These are phyloP conservation scores for Beris chalybata DNA, from an alignment of 2,888 invertebrate species.

Conservation along the genomic window DNA sequence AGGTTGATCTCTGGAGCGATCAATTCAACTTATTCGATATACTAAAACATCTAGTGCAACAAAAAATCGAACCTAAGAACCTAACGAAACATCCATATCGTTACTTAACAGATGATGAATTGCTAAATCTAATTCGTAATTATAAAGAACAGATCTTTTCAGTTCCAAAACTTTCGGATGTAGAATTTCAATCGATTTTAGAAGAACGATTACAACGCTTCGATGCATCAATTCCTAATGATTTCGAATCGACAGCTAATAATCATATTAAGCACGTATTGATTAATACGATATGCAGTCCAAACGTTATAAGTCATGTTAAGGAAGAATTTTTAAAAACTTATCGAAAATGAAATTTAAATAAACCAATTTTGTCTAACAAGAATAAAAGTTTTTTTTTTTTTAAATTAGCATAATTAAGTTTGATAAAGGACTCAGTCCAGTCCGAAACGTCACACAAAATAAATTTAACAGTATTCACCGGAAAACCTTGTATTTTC, in stretches of 20 bases:
- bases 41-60: slow-evolving; percentile 40
- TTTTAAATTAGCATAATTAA: too few relatives aligned
- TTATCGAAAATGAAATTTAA: slow-evolving; percentile 33
- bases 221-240: slow-evolving; percentile 3
- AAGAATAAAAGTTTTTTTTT: too few relatives aligned
- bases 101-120: slow-evolving; percentile 51
- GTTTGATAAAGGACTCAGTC: too few relatives aligned
- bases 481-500: too few relatives aligned
- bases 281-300: slow-evolving; percentile 68
- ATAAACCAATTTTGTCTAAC: too few relatives aligned
- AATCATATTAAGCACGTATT: slow-evolving; percentile 56
- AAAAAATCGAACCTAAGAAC: slow-evolving; percentile 43
- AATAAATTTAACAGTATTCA: too few relatives aligned
- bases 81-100: slow-evolving; percentile 54
- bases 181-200: slow-evolving; percentile 9
- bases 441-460: too few relatives aligned
- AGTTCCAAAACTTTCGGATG: slow-evolving; percentile 7
- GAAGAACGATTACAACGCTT: slow-evolving; percentile 17
- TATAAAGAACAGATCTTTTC: slow-evolving; percentile 4
- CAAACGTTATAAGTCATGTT: slow-evolving; percentile 61
- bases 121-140: slow-evolving; percentile 38
- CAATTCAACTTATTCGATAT: slow-evolving; percentile 41
- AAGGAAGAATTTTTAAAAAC: slow-evolving; percentile 59
- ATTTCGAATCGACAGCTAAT: neutral
- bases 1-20: slow-evolving; percentile 39